A percentile compares a stretch with the other conserved stretches of the same genome.
Conservation (phyloP, 2,113 vertebrate species). For the Alligator sinensis region DNA sequence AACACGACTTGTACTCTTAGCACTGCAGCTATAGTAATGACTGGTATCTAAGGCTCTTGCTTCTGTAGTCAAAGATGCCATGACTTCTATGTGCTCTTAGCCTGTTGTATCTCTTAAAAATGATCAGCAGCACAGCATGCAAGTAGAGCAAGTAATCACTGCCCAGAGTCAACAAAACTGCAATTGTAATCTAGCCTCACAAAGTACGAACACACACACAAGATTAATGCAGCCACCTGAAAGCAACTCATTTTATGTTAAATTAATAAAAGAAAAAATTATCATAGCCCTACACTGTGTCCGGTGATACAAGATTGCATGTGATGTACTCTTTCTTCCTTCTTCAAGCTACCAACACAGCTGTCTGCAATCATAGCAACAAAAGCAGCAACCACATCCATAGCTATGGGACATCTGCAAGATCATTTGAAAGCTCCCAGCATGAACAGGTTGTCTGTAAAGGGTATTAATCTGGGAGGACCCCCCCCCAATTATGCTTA, state of each 20-base stretch:
- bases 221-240: constrained; percentile 43
- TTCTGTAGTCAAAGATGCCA: constrained; percentile 49
- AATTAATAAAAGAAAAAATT: constrained; percentile 34
- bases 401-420: constrained; percentile 60
- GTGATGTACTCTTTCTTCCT: constrained; percentile 59
- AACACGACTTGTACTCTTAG: constrained; percentile 33
- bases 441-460: constrained; percentile 22
- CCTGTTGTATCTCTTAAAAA: constrained; percentile 43
- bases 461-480: constrained; percentile 22
- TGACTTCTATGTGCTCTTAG: constrained; percentile 63
- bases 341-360: constrained; percentile 54
- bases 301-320: constrained; percentile 51
- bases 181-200: constrained; percentile 36
- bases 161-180: constrained; percentile 57
- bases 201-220: constrained; percentile 40
- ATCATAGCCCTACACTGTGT: not conserved
- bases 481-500: not conserved
- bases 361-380: constrained; percentile 70
- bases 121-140: constrained; percentile 37
- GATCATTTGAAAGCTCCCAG: constrained; percentile 45
- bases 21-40: constrained; percentile 37
- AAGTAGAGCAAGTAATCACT: constrained; percentile 50
- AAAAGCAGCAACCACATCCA: constrained; percentile 66
- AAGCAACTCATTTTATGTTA: constrained; percentile 41
- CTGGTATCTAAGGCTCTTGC: constrained; percentile 9